phyloP scores from a whole-genome alignment of 2,113 vertebrate genomes.

The Tupaia chinensis region DNA sequence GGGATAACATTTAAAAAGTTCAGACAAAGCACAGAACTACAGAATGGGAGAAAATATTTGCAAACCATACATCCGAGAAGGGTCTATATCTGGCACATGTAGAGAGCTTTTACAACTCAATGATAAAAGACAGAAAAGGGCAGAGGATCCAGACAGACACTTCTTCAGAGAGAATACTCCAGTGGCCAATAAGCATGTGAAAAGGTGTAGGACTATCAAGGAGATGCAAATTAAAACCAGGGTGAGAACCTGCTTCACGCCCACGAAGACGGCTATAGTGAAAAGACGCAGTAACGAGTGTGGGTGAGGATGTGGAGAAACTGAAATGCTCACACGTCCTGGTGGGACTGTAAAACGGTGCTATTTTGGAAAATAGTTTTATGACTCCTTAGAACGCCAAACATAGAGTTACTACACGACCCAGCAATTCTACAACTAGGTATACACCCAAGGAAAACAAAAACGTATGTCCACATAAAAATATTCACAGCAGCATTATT shows the following conservation, averaged over 20 bases:
- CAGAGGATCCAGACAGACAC: background rate
- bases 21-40: background rate
- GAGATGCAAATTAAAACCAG: constrained; percentile 18
- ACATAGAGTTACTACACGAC: background rate
- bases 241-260: background rate
- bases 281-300: background rate
- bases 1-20: background rate
- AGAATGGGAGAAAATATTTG: constrained; percentile 23
- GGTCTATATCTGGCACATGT: background rate
- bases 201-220: background rate
- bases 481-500: background rate
- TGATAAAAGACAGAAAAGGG: background rate
- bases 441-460: background rate
- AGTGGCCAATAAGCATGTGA: background rate
- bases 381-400: background rate
- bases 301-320: background rate
- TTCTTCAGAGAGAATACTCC: background rate
- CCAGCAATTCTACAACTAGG: background rate
- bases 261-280: background rate
- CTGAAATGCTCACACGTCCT: background rate
- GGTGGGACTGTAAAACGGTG: background rate
- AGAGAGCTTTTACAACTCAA: background rate
- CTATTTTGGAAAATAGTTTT: background rate
- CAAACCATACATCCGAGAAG: background rate
- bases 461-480: background rate